Percentiles rank a stretch among this genome's conserved stretches.
phyloP scores from a whole-genome alignment of 2,888 invertebrate genomes.

The Bimastos eiseni region DNA sequence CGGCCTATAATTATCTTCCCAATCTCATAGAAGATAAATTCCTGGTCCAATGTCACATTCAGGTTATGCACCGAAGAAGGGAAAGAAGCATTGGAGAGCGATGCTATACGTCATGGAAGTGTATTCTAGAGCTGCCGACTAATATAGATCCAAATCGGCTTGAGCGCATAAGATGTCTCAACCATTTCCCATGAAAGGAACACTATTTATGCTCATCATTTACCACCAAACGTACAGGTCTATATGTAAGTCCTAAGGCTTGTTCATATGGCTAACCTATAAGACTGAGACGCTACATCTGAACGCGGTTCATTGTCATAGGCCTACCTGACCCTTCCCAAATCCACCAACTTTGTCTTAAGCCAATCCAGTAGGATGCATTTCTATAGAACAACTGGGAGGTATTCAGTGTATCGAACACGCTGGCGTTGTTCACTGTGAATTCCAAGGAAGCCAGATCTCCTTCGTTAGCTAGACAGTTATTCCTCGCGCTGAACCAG shows the following conservation, averaged over 20 bases:
- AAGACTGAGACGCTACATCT: background rate
- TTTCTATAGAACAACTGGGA: background rate
- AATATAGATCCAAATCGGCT: no score
- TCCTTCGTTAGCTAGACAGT: background rate
- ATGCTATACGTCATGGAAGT: no score
- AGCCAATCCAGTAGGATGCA: background rate
- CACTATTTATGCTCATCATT: no score
- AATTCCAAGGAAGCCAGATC: slow-evolving; percentile 6
- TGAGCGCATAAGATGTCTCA: no score
- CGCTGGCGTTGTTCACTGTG: background rate
- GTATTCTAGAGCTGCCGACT: no score
- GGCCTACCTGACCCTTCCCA: background rate
- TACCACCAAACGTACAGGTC: no score
- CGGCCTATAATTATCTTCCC: no score
- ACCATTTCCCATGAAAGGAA: no score
- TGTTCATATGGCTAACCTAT: background rate
- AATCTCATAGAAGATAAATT: no score
- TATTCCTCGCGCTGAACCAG: background rate
- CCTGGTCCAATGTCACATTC: no score
- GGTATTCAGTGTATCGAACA: background rate
- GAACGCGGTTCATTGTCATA: background rate
- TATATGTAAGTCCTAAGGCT: background rate
- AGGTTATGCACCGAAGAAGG: no score
- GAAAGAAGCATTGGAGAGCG: no score
- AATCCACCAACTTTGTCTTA: background rate